phyloP scores from a whole-genome alignment of 2,797 vertebrate genomes.

The Bufotes viridis region DNA sequence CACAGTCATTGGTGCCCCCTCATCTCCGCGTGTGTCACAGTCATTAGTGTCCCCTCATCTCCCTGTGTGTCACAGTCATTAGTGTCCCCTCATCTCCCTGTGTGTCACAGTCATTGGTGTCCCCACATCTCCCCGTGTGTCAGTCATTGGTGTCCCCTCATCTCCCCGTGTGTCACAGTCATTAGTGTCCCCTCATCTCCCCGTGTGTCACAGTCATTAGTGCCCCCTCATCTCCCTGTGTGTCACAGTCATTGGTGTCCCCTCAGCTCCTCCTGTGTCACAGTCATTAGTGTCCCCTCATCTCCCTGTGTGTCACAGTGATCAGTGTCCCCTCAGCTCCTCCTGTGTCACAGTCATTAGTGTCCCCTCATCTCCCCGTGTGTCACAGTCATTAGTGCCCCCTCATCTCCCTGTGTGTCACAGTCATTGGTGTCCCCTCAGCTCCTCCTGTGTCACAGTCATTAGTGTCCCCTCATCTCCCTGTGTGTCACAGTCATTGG shows the following conservation, averaged over 20 bases:
- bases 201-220: background rate
- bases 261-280: too few species aligned
- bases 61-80: background rate
- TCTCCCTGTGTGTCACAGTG: background rate
- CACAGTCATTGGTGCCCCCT: background rate
- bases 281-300: background rate
- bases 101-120: background rate
- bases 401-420: background rate
- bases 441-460: background rate
- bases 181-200: background rate
- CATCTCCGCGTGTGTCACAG: background rate
- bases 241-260: too few species aligned
- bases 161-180: background rate
- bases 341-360: background rate
- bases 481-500: too few species aligned
- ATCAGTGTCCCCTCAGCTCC: background rate
- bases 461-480: too few species aligned
- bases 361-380: background rate
- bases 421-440: background rate
- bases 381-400: background rate
- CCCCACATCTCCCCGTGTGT: background rate
- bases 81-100: background rate
- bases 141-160: too few species aligned
- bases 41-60: too few species aligned
- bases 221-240: too few species aligned